phyloP scores from a whole-genome alignment of 2,888 invertebrate genomes.

The Heliconius ethilla region DNA sequence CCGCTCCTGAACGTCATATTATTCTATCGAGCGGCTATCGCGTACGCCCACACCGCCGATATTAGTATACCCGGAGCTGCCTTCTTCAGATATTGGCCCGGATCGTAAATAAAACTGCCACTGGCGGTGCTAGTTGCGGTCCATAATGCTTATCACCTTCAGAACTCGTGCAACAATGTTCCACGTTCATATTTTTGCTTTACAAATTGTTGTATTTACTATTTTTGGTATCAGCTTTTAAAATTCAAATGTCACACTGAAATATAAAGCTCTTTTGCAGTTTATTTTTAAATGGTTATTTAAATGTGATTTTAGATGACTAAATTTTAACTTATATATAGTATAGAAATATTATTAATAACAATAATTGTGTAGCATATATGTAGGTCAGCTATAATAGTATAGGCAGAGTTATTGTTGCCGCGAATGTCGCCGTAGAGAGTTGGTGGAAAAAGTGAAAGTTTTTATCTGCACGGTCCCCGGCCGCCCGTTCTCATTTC shows the following conservation, averaged over 20 bases:
- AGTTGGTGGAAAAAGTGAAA: conserved; percentile 77
- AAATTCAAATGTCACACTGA: conserved; percentile 6
- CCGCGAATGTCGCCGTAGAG: conserved; percentile 69
- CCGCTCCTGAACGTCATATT: conserved; percentile 77
- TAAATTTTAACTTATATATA: not conserved
- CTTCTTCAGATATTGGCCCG: conserved; percentile 74
- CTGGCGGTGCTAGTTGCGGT: conserved; percentile 48
- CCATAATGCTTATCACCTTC: conserved; percentile 61
- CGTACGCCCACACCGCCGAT: conserved; percentile 72
- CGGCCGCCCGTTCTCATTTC: conserved; percentile 74
- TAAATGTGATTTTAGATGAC: too few species aligned
- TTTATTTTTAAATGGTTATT: too few species aligned
- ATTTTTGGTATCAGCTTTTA: not conserved
- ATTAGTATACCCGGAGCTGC: conserved; percentile 76
- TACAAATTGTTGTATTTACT: not conserved
- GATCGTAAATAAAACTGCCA: conserved; percentile 76
- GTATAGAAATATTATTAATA: not conserved
- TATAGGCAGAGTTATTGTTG: conserved; percentile 69
- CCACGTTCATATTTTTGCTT: conserved; percentile 16
- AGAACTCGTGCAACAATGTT: conserved; percentile 37
- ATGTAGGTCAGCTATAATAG: conserved; percentile 54
- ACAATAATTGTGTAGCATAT: conserved; percentile 48
- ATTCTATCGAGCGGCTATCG: conserved; percentile 80
- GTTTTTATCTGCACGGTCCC: conserved; percentile 77
- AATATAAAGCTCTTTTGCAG: not conserved